These are phyloP conservation scores for Scaptomyza montana DNA, from an alignment of 1,140 invertebrate species.

Conservation along the genomic window DNA sequence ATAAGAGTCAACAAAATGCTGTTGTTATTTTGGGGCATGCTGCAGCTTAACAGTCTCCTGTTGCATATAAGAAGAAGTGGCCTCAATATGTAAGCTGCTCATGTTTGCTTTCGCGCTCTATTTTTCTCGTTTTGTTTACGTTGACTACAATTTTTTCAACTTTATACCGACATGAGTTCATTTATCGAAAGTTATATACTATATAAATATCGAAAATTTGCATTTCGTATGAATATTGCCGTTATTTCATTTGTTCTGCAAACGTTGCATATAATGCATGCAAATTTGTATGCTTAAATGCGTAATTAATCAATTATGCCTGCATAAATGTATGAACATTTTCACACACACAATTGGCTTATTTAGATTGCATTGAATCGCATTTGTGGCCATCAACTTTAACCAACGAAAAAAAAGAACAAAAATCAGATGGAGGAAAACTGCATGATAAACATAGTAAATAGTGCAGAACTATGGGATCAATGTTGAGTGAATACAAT, in stretches of 20 bases:
- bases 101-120: no score
- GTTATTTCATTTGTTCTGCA: constrained; percentile 11
- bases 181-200: not conserved
- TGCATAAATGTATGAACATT: constrained; percentile 11
- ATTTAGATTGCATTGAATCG: constrained; percentile 26
- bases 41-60: constrained; percentile 13
- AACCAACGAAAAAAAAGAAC: not conserved
- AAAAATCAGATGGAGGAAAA: not conserved
- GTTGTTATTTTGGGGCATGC: constrained; percentile 1
- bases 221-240: constrained; percentile 28
- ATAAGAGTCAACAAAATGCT: constrained; percentile 57
- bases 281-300: constrained; percentile 35
- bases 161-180: not conserved
- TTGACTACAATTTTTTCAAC: no score
- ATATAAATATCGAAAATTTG: constrained; percentile 1
- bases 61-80: constrained; percentile 7
- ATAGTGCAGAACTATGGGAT: not conserved
- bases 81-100: not conserved
- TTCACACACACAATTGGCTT: constrained; percentile 10
- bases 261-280: constrained; percentile 33
- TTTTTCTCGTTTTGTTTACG: not conserved
- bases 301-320: constrained; percentile 44
- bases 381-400: constrained; percentile 35
- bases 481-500: no score
- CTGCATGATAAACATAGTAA: not conserved